Conservation (phyloP, 2,888 invertebrate genomes). For the Limnephilus auricula region DNA sequence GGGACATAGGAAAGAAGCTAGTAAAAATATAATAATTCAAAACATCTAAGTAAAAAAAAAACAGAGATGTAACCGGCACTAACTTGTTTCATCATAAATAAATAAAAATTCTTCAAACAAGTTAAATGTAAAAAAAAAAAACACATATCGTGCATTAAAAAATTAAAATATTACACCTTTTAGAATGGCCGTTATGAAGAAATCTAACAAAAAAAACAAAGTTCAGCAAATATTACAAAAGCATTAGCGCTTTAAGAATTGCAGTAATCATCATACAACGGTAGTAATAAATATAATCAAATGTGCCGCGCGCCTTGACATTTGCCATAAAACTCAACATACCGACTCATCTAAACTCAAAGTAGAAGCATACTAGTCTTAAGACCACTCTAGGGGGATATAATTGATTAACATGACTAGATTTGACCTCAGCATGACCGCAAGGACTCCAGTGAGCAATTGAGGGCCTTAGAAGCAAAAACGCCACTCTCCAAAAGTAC, state of each 20-base stretch:
- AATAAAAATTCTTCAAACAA: not conserved
- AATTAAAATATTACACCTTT: not conserved
- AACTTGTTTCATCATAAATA: not conserved
- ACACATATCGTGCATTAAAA: not conserved
- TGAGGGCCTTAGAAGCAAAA: too few species aligned
- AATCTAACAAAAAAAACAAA: not conserved
- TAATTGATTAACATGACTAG: not conserved
- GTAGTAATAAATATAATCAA: not conserved
- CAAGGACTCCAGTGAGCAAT: not conserved
- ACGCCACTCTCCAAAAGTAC: too few species aligned
- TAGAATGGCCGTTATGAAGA: not conserved
- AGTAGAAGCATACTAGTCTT: not conserved
- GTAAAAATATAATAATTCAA: not conserved
- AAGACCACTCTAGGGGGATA: not conserved
- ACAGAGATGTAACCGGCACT: not conserved
- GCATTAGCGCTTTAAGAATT: not conserved
- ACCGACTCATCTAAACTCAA: not conserved
- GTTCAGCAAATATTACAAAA: not conserved
- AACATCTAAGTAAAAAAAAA: not conserved
- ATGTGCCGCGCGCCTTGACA: not conserved
- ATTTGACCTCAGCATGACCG: slow-evolving; percentile 8
- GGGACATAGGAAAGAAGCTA: too few species aligned
- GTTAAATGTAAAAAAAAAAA: not conserved
- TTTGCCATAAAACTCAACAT: not conserved
- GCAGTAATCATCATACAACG: not conserved